Evolutionary conservation across 1,140 invertebrate genomes (phyloP).

Genomic region (Yoshiicerus persimilis): DNA sequence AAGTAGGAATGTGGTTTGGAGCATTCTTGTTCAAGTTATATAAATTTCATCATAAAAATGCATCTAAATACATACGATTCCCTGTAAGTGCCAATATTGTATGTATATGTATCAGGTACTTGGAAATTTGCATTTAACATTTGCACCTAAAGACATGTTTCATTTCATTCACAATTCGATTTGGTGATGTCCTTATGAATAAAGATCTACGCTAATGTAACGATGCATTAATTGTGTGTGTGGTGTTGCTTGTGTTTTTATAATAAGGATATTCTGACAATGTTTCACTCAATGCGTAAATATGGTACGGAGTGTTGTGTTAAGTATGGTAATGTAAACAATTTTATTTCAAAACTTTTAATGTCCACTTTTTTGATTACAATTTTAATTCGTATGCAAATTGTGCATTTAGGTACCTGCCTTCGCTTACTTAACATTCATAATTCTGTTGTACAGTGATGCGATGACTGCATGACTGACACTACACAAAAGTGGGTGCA

Average conservation of each 20-base stretch:
- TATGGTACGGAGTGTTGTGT: background rate
- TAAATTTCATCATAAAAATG: background rate
- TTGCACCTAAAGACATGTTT: background rate
- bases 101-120: background rate
- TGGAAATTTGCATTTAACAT: background rate
- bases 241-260: background rate
- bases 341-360: background rate
- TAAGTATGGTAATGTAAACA: background rate
- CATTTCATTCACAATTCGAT: background rate
- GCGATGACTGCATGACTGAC: background rate
- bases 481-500: background rate
- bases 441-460: background rate
- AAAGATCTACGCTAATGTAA: background rate
- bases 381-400: background rate
- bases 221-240: background rate
- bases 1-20: background rate
- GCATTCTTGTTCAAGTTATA: background rate
- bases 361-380: background rate
- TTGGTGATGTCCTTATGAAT: background rate
- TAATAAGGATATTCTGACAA: background rate
- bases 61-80: background rate
- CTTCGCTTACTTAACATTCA: background rate
- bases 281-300: background rate
- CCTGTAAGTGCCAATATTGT: background rate
- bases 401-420: background rate